Conservation (phyloP, 2,113 vertebrate species). For the Limnothrissa miodon region DNA sequence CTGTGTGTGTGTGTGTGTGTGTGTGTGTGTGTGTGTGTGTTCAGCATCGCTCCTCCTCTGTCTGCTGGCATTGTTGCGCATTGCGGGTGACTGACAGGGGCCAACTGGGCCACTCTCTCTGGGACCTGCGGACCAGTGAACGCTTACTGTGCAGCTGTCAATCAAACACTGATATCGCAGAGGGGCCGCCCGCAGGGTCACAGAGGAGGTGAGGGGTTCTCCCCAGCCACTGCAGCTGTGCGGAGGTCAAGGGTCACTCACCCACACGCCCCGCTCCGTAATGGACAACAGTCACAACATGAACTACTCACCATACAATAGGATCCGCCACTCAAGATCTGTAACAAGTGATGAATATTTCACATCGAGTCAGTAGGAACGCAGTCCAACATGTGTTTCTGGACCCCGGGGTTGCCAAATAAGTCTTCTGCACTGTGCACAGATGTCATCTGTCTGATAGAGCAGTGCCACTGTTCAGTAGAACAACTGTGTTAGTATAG, state of each 20-base stretch:
- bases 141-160: constrained; percentile 68
- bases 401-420: not conserved
- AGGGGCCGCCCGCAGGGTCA: constrained; percentile 19
- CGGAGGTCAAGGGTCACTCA: not conserved
- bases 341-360: not conserved
- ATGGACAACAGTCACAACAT: not conserved
- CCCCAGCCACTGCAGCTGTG: constrained; percentile 18
- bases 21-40: not conserved
- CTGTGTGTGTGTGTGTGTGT: not conserved
- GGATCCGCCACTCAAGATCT: not conserved
- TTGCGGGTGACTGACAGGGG: constrained; percentile 67
- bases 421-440: not conserved
- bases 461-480: not conserved
- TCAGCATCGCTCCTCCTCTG: not conserved
- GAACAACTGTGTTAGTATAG: too few species aligned
- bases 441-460: not conserved
- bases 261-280: not conserved
- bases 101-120: constrained; percentile 39
- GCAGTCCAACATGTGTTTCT: not conserved
- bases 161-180: constrained; percentile 58
- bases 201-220: constrained; percentile 56
- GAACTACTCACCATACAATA: not conserved
- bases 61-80: constrained; percentile 54
- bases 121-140: constrained; percentile 46
- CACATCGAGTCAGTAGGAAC: not conserved